Evolutionary conservation across 2,888 invertebrate species (phyloP).

Genomic region (Stegophylla sp.): DNA sequence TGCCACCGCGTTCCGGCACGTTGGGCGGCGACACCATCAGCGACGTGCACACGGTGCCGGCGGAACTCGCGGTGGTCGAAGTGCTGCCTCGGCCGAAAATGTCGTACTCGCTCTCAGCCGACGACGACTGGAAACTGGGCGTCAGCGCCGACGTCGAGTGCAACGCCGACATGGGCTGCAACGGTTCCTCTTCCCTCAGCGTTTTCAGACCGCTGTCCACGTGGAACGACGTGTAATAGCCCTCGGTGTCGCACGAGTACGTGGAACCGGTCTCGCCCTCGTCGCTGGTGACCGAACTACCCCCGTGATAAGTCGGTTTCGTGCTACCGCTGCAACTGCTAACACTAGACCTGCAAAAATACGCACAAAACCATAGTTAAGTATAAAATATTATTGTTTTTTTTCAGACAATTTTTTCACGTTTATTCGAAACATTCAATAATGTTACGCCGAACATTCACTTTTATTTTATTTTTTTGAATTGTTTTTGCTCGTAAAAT

Average conservation of each 20-base stretch:
- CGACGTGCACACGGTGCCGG: constrained; percentile 87
- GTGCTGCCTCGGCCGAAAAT: constrained; percentile 85
- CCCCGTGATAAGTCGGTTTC: constrained; percentile 71
- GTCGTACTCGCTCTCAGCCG: constrained; percentile 83
- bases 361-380: background rate
- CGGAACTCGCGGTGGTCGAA: constrained; percentile 88
- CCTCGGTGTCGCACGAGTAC: constrained; percentile 95
- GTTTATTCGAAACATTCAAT: too few relatives aligned
- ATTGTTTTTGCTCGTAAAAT: too few relatives aligned
- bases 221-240: constrained; percentile 97
- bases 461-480: too few relatives aligned
- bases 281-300: constrained; percentile 83
- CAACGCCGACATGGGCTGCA: constrained; percentile 71
- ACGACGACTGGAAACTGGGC: constrained; percentile 65
- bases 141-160: constrained; percentile 76
- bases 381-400: too few relatives aligned
- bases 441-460: too few relatives aligned
- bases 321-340: constrained; percentile 66
- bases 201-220: constrained; percentile 92
- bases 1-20: constrained; percentile 81
- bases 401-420: too few relatives aligned
- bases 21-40: constrained; percentile 78
- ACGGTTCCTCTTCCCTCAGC: constrained; percentile 74
- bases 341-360: constrained; percentile 65
- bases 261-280: constrained; percentile 81